Base-by-base conservation (phyloP, 2,888 invertebrate genomes). In the Polyommatus iphigenia region DNA sequence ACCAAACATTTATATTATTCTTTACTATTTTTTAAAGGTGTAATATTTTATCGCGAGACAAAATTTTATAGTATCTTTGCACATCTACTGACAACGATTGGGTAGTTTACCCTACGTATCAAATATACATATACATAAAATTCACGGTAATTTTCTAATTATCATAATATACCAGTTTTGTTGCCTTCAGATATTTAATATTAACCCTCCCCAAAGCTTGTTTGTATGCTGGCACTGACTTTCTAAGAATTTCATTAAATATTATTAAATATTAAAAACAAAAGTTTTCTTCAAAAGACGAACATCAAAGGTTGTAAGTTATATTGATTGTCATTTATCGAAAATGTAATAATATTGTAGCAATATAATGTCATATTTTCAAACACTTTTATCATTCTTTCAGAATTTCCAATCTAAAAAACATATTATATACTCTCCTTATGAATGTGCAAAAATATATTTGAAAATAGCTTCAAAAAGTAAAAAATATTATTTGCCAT, bases 201-300 rank as follows among this genome's bases (percentile, higher is more conserved):
- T 67, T 24, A 67, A 67, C 3, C 24, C 67, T 1, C 67, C 59
- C 59, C 8, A 20, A 59, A 29, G 13, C 15, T 29, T 67, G 29
- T 67, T 67, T 67, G 67, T 67, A 67, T 67, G 24, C 24, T 24
- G 29, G 15, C 6, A 13, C 15, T 67, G 29, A 67, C 13, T 3
- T 15, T 67, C 29, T 15, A 67, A 67, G 67, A 67, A 67, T 67
- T 29, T 67, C 29, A 67, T 67, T 67, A 67, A 67, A 67, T 67
- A 67, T 67, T 24, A 29, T 67, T 29, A 67, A 67, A 67, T 29
- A 29, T 67, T 62, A 20, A 62, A 62, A 20, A 62, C 59, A 67
- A 67, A 67, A 67, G 67, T 67, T 67, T 29, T 67, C 29, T 29
- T 29, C 67, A 5, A 67, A 29, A 29, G 6, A 29, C 67, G 67